Conservation (phyloP, 2,113 vertebrate genomes). For the Sinosuthora webbiana region DNA sequence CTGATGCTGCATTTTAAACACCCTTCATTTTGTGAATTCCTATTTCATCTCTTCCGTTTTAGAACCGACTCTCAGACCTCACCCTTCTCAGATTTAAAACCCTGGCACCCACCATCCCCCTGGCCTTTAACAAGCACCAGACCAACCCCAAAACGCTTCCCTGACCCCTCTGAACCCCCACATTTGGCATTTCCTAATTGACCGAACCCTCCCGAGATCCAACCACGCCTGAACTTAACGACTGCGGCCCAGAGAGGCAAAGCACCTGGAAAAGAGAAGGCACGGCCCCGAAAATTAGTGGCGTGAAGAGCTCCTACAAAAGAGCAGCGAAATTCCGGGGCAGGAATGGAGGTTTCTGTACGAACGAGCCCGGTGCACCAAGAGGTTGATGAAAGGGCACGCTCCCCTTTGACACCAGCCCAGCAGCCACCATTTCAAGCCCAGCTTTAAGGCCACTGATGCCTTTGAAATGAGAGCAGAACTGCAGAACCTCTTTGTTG, state of each 20-base stretch:
- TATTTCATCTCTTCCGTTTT: rapidly evolving
- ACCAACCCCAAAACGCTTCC: rapidly evolving
- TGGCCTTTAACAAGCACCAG: not conserved
- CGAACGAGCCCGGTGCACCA: not conserved
- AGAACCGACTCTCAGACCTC: not conserved
- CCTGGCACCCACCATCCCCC: not conserved
- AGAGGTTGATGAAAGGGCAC: not conserved
- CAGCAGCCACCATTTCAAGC: conserved; percentile 35
- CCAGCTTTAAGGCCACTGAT: not conserved
- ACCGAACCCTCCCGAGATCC: not conserved
- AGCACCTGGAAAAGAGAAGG: not conserved
- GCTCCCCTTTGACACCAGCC: not conserved
- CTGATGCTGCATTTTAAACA: not conserved
- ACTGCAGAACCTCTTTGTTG: not conserved
- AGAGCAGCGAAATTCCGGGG: not conserved
- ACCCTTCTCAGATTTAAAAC: rapidly evolving
- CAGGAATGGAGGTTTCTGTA: not conserved
- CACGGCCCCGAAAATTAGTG: not conserved
- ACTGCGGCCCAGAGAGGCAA: not conserved
- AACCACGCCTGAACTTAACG: not conserved
- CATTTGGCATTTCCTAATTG: rapidly evolving
- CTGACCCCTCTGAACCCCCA: not conserved
- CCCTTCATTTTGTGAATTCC: rapidly evolving
- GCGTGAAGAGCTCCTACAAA: not conserved
- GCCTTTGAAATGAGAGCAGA: not conserved